These are phyloP conservation scores for Hoplostethus atlanticus DNA, from an alignment of 2,797 vertebrate species.

Conservation along the genomic window DNA sequence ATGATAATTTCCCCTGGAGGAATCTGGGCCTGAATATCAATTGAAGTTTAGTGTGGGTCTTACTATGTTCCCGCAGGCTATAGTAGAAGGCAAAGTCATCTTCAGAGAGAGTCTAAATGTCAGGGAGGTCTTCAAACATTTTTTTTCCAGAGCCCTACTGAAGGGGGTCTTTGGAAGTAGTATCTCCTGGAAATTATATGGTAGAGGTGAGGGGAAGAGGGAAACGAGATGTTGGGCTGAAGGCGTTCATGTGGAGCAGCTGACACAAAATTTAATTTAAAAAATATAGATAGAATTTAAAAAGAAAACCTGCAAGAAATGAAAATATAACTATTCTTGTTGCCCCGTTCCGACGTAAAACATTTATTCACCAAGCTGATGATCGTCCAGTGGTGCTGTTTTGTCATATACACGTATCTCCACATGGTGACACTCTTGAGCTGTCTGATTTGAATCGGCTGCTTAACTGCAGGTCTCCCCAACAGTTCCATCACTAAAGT, in stretches of 20 bases:
- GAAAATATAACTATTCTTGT: slow-evolving; percentile 29
- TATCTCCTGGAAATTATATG: slow-evolving; percentile 73
- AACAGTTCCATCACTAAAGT: slow-evolving; percentile 79
- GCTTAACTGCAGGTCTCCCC: slow-evolving; percentile 44
- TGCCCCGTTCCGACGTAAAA: slow-evolving; percentile 22
- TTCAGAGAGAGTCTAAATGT: slow-evolving; percentile 85
- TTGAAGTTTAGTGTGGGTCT: slow-evolving; percentile 83
- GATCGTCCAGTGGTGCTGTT: neutral
- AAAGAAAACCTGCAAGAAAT: slow-evolving; percentile 33
- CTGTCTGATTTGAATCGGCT: slow-evolving; percentile 59
- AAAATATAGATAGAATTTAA: slow-evolving; percentile 22
- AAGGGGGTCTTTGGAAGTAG: slow-evolving; percentile 70
- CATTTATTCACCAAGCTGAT: slow-evolving; percentile 15
- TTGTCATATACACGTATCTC: slow-evolving; percentile 41
- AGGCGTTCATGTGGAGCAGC: slow-evolving; percentile 53
- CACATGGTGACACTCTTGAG: slow-evolving; percentile 86
- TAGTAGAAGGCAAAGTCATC: slow-evolving; percentile 86
- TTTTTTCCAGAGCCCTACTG: slow-evolving; percentile 68
- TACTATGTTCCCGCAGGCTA: slow-evolving; percentile 85
- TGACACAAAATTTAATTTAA: slow-evolving; percentile 55
- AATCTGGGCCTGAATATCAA: slow-evolving; percentile 82
- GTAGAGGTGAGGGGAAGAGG: slow-evolving; percentile 55
- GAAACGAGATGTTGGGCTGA: slow-evolving; percentile 18
- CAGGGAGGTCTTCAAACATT: slow-evolving; percentile 85
- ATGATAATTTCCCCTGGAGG: slow-evolving; percentile 84